phyloP scores from a whole-genome alignment of 2,113 vertebrate species.

The Nestor notabilis region DNA sequence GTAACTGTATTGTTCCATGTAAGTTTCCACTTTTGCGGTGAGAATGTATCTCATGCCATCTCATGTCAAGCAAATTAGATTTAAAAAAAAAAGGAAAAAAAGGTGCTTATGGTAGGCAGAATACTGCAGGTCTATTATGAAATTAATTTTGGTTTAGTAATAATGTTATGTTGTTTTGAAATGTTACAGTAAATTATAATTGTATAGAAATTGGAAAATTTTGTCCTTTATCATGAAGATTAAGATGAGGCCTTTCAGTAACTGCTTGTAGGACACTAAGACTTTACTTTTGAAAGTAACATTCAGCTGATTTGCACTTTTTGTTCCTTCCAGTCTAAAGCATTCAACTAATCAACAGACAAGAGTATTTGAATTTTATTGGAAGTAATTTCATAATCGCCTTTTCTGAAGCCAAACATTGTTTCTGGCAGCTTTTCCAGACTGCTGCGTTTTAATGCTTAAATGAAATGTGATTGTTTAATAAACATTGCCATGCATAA shows the following conservation, averaged over 20 bases:
- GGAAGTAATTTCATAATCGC: slow-evolving; percentile 61
- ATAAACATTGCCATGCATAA: slow-evolving; percentile 67
- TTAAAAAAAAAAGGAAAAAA: not conserved
- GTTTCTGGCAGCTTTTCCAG: slow-evolving; percentile 70
- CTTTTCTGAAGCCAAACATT: slow-evolving; percentile 71
- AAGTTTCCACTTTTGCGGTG: slow-evolving; percentile 37
- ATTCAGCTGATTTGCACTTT: slow-evolving; percentile 63
- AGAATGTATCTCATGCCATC: slow-evolving; percentile 46
- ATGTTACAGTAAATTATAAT: slow-evolving; percentile 41
- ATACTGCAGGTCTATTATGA: slow-evolving; percentile 40
- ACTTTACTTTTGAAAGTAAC: slow-evolving; percentile 47
- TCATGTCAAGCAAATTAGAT: slow-evolving; percentile 38
- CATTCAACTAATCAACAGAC: slow-evolving; percentile 68
- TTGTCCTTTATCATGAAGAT: slow-evolving; percentile 52
- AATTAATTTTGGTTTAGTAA: slow-evolving; percentile 46
- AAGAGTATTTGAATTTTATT: slow-evolving; percentile 54
- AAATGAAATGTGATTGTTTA: slow-evolving; percentile 74
- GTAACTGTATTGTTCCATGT: slow-evolving; percentile 34
- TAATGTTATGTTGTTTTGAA: slow-evolving; percentile 47
- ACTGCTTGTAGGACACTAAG: slow-evolving; percentile 60
- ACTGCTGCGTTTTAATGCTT: slow-evolving; percentile 65
- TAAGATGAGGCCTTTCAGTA: slow-evolving; percentile 60
- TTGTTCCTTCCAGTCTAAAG: slow-evolving; percentile 62
- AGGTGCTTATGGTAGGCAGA: slow-evolving; percentile 20
- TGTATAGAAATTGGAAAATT: slow-evolving; percentile 35